Base-by-base conservation (phyloP, 2,113 vertebrate genomes). In the Anas platyrhynchos region DNA sequence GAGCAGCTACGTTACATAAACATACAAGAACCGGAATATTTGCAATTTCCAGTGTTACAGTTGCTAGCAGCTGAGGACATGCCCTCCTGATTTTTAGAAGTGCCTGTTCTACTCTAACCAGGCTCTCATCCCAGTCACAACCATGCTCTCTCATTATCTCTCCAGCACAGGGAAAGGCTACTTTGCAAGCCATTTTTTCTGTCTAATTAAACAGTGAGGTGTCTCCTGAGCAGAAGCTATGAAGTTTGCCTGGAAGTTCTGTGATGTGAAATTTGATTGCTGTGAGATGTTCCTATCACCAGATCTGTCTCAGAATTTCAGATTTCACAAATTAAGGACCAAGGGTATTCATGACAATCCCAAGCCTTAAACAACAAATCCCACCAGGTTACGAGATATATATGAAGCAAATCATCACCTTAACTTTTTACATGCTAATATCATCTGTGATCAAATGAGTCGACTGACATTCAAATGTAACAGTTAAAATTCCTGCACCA, bases 391-490 rank as follows among this genome's bases (percentile, higher is more conserved):
- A 52, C 29, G n/a, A 23, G 14, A 66, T 17, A 32, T 13, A 61
- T 15, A 43, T 0, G 7, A 82, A 27, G 43, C 65, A 78, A n/a
- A 52, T 81, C 89, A 71, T 72, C 12, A 1, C 32, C 68, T 94
- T 66, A 81, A 66, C 65, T 72, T 46, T 44, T 56, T 77, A 73
- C 83, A 83, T 61, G 73, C 74, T 82, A 72, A 76, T 83, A 75
- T 44, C 68, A 67, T 9, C 81, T 78, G 13, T 80, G 55, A 88
- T 79, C 75, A 78, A 88, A 82, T 43, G 69, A 90, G 92, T 84
- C 83, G 43, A 86, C 95, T 95, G 96, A 96, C 96, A 97, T 96
- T 97, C 96, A 95, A 48, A 93, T 31, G 71, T 93, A 93, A 93
- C 22, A 50, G 94, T 89, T 92, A 85, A 94, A 91, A 92, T 92